Evolutionary conservation across 2,797 vertebrate species (phyloP).

Genomic region (Acrossocheilus wenchowensis): DNA sequence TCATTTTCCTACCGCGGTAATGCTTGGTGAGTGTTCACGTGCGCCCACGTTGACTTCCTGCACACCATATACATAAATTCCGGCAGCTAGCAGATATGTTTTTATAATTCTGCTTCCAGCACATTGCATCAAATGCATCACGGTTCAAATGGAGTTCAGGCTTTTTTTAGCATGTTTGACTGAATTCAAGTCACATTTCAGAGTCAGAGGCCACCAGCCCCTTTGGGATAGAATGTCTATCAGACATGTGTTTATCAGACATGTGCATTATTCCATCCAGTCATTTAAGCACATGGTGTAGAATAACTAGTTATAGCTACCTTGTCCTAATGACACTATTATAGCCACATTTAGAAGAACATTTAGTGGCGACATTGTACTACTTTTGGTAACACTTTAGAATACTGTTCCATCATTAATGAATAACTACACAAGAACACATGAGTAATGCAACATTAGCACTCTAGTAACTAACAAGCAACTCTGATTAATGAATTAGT

Average conservation of each 20-base stretch:
- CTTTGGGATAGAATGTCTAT: slow-evolving; percentile 18
- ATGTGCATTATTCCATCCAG: neutral
- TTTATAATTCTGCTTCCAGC: neutral
- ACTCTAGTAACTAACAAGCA: too few species aligned
- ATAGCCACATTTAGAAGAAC: neutral
- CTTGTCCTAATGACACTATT: neutral
- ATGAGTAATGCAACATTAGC: too few species aligned
- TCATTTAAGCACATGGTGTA: neutral
- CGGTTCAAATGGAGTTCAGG: slow-evolving; percentile 19
- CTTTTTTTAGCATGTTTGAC: slow-evolving; percentile 11
- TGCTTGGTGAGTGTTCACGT: neutral
- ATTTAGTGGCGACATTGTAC: neutral
- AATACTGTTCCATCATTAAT: too few species aligned
- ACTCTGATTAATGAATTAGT: too few species aligned
- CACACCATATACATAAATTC: neutral
- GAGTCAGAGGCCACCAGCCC: slow-evolving; percentile 38
- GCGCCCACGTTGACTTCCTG: neutral
- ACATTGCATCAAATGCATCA: neutral
- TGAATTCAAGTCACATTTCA: neutral
- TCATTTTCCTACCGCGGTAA: neutral
- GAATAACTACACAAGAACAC: too few species aligned
- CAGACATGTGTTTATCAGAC: neutral
- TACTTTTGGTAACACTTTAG: neutral
- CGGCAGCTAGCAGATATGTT: neutral
- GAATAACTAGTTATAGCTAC: neutral